These are phyloP conservation scores for Melikaiella ostensackeni DNA, from an alignment of 2,888 invertebrate genomes.

Conservation along the genomic window DNA sequence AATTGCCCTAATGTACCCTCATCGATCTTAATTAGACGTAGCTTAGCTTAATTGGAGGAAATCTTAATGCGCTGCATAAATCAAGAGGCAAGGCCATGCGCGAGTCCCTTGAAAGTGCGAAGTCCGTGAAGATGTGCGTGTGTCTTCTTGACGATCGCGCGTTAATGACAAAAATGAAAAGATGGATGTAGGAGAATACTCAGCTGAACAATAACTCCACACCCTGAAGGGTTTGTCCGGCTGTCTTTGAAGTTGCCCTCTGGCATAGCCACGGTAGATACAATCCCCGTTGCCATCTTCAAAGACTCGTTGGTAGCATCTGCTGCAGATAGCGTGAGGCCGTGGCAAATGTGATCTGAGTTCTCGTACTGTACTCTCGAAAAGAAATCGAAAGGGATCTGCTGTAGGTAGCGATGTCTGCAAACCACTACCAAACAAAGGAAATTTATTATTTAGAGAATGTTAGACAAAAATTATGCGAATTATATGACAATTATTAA, in stretches of 20 bases:
- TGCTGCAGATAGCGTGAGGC: constrained; percentile 58
- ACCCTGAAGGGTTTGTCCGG: constrained; percentile 53
- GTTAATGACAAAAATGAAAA: constrained; percentile 53
- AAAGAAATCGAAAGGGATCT: constrained; percentile 54
- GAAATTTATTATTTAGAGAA: not conserved
- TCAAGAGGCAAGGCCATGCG: not conserved
- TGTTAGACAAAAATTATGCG: too few relatives aligned
- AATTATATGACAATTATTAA: too few relatives aligned
- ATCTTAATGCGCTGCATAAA: constrained; percentile 31
- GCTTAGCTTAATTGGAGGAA: constrained; percentile 30
- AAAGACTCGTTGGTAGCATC: constrained; percentile 60
- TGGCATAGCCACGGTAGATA: constrained; percentile 37
- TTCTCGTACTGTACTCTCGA: constrained; percentile 55
- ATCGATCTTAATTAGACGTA: constrained; percentile 37
- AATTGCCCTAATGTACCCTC: not conserved
- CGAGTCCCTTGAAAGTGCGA: not conserved
- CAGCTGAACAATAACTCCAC: constrained; percentile 50
- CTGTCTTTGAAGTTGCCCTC: constrained; percentile 54
- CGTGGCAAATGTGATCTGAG: constrained; percentile 69
- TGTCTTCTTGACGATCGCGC: constrained; percentile 35
- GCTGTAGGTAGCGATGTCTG: constrained; percentile 56
- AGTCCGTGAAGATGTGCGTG: not conserved
- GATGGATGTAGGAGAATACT: constrained; percentile 46
- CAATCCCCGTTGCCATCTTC: constrained; percentile 46
- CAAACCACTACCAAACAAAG: constrained; percentile 44